Conservation (phyloP, 2,888 invertebrate genomes). For the Escarpia spicata region DNA sequence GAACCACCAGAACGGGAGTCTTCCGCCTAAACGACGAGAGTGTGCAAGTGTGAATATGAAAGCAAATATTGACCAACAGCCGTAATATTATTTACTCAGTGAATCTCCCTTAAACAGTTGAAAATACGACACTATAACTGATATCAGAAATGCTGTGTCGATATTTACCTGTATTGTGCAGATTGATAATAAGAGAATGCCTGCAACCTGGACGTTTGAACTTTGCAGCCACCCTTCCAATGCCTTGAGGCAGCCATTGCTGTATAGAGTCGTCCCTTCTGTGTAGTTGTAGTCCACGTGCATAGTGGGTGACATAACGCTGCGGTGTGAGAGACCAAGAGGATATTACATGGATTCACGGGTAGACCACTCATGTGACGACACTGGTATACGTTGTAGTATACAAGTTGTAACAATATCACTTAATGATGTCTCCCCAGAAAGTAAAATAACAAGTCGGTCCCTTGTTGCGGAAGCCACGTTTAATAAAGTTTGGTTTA, state of each 20-base stretch:
- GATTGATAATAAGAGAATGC: background rate
- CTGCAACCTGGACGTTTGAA: background rate
- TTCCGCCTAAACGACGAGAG: background rate
- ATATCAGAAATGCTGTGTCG: background rate
- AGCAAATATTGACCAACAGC: background rate
- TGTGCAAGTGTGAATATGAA: too few species aligned
- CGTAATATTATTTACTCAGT: background rate
- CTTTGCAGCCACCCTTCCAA: background rate
- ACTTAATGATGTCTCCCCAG: too few species aligned
- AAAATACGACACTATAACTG: background rate
- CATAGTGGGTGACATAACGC: background rate
- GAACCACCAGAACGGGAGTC: background rate
- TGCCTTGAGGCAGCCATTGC: background rate
- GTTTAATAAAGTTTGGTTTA: too few species aligned
- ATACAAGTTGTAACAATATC: too few species aligned
- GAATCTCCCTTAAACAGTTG: background rate
- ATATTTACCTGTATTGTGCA: background rate
- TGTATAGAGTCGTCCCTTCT: background rate
- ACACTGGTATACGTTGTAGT: too few species aligned
- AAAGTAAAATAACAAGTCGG: too few species aligned
- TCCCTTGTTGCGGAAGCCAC: too few species aligned
- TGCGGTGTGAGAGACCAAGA: background rate
- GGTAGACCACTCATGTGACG: background rate
- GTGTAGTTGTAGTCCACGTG: slow-evolving; percentile 8
- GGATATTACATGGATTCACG: background rate